Base-by-base conservation (phyloP, 2,113 vertebrate species). In the Lucifuga dentata region DNA sequence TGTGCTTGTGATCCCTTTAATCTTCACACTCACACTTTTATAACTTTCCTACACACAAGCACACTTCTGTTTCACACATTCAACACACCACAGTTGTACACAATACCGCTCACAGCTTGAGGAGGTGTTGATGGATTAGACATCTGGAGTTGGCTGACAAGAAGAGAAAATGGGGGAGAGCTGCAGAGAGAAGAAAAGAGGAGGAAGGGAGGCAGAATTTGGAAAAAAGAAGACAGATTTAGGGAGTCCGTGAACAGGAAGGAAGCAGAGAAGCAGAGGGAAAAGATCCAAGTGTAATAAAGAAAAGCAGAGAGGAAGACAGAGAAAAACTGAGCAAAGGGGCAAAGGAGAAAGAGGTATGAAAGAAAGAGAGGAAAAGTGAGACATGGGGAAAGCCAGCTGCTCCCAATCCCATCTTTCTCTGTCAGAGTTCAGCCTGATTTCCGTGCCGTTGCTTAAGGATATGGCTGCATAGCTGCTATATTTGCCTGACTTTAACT, bases 51-150 rank as follows among this genome's bases (percentile, higher is more conserved):
- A 32, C 36, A 38, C 63, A 19, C 56, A 33, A 39, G 53, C 64
- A 63, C 65, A 53, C 73, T 60, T 29, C 41, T 44, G 19, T 41
- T 45, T 73, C 75, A 76, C 55, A 64, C 74, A 58, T 46, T 53
- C 41, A 13, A 21, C 29, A 19, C 56, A 44, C 56, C 55, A 45
- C 83, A 78, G 58, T 84, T 73, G 56, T 84, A 62, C 84, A 85
- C 88, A 87, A 88, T 79, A 69, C 73, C 33, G 59, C 83, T 89
- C 78, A 83, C 87, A 89, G 82, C 84, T 91, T 87, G 90, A 90
- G 74, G 84, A 92, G 90, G 91, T 92, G 92, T 92, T 93, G 89
- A 93, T 92, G 91, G 92, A 92, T 91, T 89, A 91, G 91, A 90
- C 91, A 93, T 92, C 90, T 93, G 91, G 86, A 91, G 81, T 89